A percentile compares a stretch with the other conserved stretches of the same genome.
Conservation (phyloP, 2,888 invertebrate species). For the Macaria notata region DNA sequence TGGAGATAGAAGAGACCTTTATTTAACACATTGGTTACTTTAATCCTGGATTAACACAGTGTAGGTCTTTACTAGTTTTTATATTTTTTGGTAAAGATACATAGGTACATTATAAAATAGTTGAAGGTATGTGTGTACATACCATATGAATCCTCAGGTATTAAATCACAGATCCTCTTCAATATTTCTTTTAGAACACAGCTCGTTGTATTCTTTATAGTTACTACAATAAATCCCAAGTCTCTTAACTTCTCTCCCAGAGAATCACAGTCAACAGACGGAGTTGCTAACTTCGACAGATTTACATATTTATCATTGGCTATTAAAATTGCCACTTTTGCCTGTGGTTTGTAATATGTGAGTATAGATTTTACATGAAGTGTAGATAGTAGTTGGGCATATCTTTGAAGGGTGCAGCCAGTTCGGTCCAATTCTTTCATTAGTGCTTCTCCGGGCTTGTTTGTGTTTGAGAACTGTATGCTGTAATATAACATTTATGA, state of each 20-base stretch:
- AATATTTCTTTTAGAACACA: conserved; percentile 51
- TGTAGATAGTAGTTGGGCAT: conserved; percentile 44
- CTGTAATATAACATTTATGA: conserved; percentile 37
- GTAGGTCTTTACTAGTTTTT: too few relatives aligned
- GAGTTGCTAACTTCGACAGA: conserved; percentile 67
- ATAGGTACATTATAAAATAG: too few relatives aligned
- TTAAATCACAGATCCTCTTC: conserved; percentile 45
- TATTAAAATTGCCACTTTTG: conserved; percentile 71
- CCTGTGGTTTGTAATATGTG: conserved; percentile 59
- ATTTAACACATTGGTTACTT: too few relatives aligned
- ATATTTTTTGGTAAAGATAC: too few relatives aligned
- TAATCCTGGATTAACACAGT: too few relatives aligned
- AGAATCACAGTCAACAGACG: conserved; percentile 67
- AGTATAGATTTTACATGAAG: conserved; percentile 48
- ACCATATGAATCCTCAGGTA: conserved; percentile 73
- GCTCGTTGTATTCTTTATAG: conserved; percentile 58
- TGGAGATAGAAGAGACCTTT: too few relatives aligned
- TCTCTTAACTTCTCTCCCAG: conserved; percentile 56
- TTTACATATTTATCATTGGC: conserved; percentile 68
- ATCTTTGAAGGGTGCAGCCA: conserved; percentile 55
- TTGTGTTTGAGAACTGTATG: conserved; percentile 44
- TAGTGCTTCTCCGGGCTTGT: conserved; percentile 62
- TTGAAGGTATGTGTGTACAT: conserved; percentile 38
- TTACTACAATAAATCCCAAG: conserved; percentile 64
- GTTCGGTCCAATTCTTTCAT: conserved; percentile 58